These are phyloP conservation scores for Xyliphius kryptos DNA, from an alignment of 2,113 vertebrate genomes.

Conservation along the genomic window DNA sequence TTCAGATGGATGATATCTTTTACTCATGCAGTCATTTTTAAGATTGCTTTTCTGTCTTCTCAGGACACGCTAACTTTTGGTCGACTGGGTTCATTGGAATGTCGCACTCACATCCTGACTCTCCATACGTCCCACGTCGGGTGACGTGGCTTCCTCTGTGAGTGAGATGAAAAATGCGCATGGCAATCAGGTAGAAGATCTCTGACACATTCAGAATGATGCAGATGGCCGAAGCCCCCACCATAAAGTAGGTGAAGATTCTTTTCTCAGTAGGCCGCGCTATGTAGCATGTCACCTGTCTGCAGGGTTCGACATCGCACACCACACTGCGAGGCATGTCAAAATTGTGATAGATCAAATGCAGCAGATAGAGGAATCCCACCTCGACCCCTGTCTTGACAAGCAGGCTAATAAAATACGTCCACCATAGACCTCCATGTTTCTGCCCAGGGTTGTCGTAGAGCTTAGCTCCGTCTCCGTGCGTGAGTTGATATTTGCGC, in stretches of 20 bases:
- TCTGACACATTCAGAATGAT: constrained; percentile 71
- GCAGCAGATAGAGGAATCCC: constrained; percentile 68
- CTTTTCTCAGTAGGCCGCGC: constrained; percentile 72
- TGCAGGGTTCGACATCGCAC: constrained; percentile 65
- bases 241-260: constrained; percentile 77
- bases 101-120: constrained; percentile 16
- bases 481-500: constrained; percentile 55
- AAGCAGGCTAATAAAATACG: constrained; percentile 72
- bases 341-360: constrained; percentile 65
- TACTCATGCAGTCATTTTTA: too few species aligned
- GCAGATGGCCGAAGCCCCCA: constrained; percentile 64
- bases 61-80: not conserved
- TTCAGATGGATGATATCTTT: too few species aligned
- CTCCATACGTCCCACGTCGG: not conserved
- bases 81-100: constrained; percentile 7
- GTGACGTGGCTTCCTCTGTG: constrained; percentile 34
- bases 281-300: constrained; percentile 71
- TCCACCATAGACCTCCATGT: constrained; percentile 84
- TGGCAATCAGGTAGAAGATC: constrained; percentile 65
- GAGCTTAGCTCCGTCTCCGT: constrained; percentile 51
- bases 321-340: constrained; percentile 66
- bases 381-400: constrained; percentile 66
- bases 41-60: constrained; percentile 18
- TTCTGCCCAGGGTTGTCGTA: constrained; percentile 74
- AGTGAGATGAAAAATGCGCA: constrained; percentile 48